phyloP scores from a whole-genome alignment of 1,140 invertebrate genomes.

The Nylanderia fulva region DNA sequence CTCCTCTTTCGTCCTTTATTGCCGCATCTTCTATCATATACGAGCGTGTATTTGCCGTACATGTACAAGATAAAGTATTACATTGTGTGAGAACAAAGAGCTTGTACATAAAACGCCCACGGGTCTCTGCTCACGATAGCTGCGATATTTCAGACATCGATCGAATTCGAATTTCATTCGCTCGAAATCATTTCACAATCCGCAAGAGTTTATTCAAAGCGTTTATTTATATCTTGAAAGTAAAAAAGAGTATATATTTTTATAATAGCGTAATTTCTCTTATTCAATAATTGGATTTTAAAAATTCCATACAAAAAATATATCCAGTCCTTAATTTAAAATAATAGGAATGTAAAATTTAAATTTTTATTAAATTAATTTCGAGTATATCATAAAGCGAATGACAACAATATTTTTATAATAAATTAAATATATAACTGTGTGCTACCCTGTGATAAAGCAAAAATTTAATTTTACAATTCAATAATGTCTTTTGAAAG shows the following conservation, averaged over 20 bases:
- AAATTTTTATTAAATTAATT: background rate
- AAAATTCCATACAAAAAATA: background rate
- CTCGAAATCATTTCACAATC: background rate
- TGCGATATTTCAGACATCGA: constrained; percentile 41
- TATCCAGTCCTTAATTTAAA: constrained; percentile 4
- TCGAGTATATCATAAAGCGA: background rate
- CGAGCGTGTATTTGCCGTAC: constrained; percentile 4
- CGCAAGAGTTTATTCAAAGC: background rate
- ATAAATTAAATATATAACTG: background rate
- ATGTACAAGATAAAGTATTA: constrained; percentile 43
- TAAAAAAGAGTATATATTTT: background rate
- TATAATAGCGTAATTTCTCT: background rate
- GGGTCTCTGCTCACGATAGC: background rate
- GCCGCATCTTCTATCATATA: constrained; percentile 51
- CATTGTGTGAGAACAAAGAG: constrained; percentile 40
- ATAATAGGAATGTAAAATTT: background rate
- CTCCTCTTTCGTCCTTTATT: constrained; percentile 65
- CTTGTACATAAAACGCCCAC: constrained; percentile 30
- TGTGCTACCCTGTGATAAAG: background rate
- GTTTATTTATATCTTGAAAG: constrained; percentile 4
- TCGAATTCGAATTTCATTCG: constrained; percentile 43
- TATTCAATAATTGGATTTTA: background rate
- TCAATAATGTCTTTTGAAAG: background rate
- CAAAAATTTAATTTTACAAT: background rate
- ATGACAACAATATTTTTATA: background rate